These are phyloP conservation scores for Lasioglossum figueresi DNA, from an alignment of 2,888 invertebrate species.

Conservation along the genomic window DNA sequence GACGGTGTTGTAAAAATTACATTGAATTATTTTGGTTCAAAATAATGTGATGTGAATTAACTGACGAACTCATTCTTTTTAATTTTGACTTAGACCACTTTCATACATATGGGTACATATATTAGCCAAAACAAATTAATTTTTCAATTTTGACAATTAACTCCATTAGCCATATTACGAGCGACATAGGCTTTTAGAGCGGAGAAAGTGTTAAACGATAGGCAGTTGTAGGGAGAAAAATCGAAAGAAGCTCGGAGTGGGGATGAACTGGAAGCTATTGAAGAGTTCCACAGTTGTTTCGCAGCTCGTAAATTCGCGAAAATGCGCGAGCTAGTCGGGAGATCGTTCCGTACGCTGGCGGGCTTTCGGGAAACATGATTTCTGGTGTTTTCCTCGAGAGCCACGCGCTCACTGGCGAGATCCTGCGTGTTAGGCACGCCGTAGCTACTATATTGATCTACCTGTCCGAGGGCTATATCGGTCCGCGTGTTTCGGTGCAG, in stretches of 20 bases:
- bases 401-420: constrained; percentile 56
- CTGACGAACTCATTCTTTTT: no score
- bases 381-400: not conserved
- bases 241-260: not conserved
- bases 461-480: constrained; percentile 73
- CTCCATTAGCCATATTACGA: no score
- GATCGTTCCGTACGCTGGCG: not conserved
- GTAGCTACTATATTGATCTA: constrained; percentile 80
- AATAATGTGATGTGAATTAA: no score
- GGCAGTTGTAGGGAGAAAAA: not conserved
- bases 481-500: constrained; percentile 76
- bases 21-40: no score
- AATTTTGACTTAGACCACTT: no score
- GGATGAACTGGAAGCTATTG: not conserved
- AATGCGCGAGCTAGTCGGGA: not conserved
- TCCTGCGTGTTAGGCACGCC: constrained; percentile 68
- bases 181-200: no score
- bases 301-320: not conserved
- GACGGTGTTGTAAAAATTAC: no score
- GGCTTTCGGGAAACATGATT: not conserved
- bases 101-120: no score
- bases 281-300: not conserved
- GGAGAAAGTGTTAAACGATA: no score
- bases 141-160: no score
- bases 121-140: no score